Percentiles rank a stretch among this genome's conserved stretches.
Conservation (phyloP, 2,113 vertebrate genomes). For the Tauraco erythrolophus region DNA sequence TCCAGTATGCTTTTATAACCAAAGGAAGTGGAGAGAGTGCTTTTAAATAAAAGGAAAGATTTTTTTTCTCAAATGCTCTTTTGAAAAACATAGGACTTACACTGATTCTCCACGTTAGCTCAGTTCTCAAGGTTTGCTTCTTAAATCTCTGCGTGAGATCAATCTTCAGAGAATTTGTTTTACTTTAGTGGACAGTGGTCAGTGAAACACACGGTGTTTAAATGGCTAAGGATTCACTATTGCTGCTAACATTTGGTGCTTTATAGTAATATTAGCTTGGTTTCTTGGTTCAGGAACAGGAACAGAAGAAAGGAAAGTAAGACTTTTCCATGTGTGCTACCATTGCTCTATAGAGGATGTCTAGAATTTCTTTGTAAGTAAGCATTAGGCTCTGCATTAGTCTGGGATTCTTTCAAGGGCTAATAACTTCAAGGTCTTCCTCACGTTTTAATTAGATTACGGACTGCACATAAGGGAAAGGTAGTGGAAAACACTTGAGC, state of each 20-base stretch:
- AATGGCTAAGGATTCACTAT: constrained; percentile 1
- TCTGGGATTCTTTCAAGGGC: not conserved
- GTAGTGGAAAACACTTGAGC: not conserved
- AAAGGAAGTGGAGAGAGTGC: not conserved
- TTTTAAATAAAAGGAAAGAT: not conserved
- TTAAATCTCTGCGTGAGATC: not conserved
- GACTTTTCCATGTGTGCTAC: not conserved
- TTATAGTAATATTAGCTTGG: not conserved
- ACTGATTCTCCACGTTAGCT: not conserved
- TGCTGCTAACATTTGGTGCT: not conserved
- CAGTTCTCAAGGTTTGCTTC: not conserved
- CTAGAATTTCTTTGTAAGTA: not conserved
- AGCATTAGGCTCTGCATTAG: not conserved
- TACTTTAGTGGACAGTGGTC: not conserved
- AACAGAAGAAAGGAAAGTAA: not conserved
- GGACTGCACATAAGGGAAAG: not conserved
- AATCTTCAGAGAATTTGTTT: not conserved
- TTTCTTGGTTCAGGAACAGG: not conserved
- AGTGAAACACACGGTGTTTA: not conserved
- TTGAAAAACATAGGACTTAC: not conserved
- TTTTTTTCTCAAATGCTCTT: not conserved
- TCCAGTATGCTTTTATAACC: not conserved
- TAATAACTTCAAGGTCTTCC: not conserved
- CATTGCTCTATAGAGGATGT: not conserved
- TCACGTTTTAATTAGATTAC: not conserved